These are phyloP conservation scores for Phalloptychus januarius DNA, from an alignment of 2,797 vertebrate species.

Conservation along the genomic window DNA sequence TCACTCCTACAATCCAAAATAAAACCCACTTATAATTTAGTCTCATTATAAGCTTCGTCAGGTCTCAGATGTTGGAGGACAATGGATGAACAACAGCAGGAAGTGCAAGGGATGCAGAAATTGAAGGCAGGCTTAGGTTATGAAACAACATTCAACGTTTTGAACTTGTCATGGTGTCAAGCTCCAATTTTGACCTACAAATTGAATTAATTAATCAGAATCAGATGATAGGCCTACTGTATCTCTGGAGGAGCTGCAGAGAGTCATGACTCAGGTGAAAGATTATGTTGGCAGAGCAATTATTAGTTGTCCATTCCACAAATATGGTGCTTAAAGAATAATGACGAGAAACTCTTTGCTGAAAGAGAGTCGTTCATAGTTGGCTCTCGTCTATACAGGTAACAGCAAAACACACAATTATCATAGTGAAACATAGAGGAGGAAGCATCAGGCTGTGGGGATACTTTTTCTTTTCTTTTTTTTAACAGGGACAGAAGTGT, in stretches of 20 bases:
- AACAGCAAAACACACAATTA: not conserved
- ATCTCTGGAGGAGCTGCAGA: not conserved
- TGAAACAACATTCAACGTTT: not conserved
- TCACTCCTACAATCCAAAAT: not conserved
- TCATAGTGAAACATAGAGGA: not conserved
- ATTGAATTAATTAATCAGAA: not conserved
- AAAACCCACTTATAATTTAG: not conserved
- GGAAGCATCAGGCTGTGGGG: not conserved
- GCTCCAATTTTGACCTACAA: not conserved
- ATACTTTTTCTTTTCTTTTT: not conserved
- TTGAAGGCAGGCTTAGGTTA: too few species aligned
- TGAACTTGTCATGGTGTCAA: not conserved
- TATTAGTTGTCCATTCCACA: too few species aligned
- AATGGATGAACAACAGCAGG: not conserved
- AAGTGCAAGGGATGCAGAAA: not conserved
- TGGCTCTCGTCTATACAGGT: not conserved
- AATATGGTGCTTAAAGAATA: not conserved
- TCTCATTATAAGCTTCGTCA: not conserved
- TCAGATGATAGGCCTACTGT: too few species aligned
- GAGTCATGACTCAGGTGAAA: not conserved
- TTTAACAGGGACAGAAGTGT: too few species aligned
- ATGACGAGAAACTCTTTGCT: too few species aligned
- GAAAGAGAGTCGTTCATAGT: not conserved
- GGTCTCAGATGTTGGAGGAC: not conserved
- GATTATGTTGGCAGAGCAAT: not conserved